Base-by-base conservation (phyloP, 2,113 vertebrate species). In the Pongo abelii region DNA sequence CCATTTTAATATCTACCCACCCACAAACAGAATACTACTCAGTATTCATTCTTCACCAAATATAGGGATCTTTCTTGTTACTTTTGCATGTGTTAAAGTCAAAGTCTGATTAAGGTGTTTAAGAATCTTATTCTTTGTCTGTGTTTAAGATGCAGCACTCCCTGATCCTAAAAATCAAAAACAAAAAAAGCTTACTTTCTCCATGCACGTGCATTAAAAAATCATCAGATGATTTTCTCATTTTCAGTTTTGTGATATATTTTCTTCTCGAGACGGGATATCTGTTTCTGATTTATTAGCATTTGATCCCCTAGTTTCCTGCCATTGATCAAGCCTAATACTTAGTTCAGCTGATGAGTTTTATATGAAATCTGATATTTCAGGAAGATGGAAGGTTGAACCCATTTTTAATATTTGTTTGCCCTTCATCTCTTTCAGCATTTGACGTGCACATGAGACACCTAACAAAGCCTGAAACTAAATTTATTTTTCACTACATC, bases 291-390 rank as follows among this genome's bases (percentile, higher is more conserved):
- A 99, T 99, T 99, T 99, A 99, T 99, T 99, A 99, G 98, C 99
- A 99, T 99, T 99, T 99, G 99, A 99, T 99, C 99, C 98, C 98
- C 99, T 98, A 98, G 99, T 99, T 99, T 99, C 99, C 99, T 99
- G 99, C 98, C 99, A 99, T 99, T 99, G 99, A 99, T 99, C 99
- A 99, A 99, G 99, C 99, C 98, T 99, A 99, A 99, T 99, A 99
- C 98, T 98, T 98, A 96, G 98, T 99, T 99, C 99, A 99, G 98
- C 99, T 99, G 99, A 99, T 99, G 99, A 99, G 99, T 99, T 98
- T 98, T 98, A 99, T 99, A 99, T 98, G 99, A 99, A 99, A 99
- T 98, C 97, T 97, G 99, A 99, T 99, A 99, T 96, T 98, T 69
- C 97, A 98, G 98, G 98, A 99, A 98, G 97, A 98, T 97, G 96